These are phyloP conservation scores for Synergus umbraculus DNA, from an alignment of 2,888 invertebrate species.

Conservation along the genomic window DNA sequence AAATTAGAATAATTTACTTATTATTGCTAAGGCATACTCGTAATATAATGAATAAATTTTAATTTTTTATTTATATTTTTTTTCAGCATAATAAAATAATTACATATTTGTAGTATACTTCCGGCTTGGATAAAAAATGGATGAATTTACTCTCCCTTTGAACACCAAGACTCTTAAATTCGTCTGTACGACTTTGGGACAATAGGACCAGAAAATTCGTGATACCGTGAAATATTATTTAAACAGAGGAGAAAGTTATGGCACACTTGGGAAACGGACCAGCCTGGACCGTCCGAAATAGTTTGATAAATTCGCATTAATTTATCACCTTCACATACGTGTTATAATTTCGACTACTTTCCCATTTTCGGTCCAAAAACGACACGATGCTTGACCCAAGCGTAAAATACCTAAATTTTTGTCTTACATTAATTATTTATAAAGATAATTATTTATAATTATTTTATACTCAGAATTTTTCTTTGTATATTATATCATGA, in stretches of 20 bases:
- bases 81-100: slow-evolving; percentile 1
- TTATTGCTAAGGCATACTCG: slow-evolving; percentile 47
- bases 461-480: no score
- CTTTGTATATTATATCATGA: no score
- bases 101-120: background rate
- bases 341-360: slow-evolving; percentile 8
- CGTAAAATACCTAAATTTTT: background rate
- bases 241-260: slow-evolving; percentile 55
- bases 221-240: slow-evolving; percentile 56
- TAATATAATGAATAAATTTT: slow-evolving; percentile 47
- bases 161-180: slow-evolving; percentile 44
- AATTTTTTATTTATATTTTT: slow-evolving; percentile 52
- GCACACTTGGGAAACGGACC: slow-evolving; percentile 54
- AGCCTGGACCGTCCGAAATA: slow-evolving; percentile 47
- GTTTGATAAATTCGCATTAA: slow-evolving; percentile 44
- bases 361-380: background rate
- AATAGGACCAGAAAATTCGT: slow-evolving; percentile 40
- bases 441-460: no score
- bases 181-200: slow-evolving; percentile 41
- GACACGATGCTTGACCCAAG: background rate
- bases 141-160: slow-evolving; percentile 15
- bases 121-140: background rate
- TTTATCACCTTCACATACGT: background rate
- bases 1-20: slow-evolving; percentile 51
- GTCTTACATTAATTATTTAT: background rate